These are phyloP conservation scores for Amphiura filiformis DNA, from an alignment of 35 echinoderm and acorn worm species.

Conservation along the genomic window DNA sequence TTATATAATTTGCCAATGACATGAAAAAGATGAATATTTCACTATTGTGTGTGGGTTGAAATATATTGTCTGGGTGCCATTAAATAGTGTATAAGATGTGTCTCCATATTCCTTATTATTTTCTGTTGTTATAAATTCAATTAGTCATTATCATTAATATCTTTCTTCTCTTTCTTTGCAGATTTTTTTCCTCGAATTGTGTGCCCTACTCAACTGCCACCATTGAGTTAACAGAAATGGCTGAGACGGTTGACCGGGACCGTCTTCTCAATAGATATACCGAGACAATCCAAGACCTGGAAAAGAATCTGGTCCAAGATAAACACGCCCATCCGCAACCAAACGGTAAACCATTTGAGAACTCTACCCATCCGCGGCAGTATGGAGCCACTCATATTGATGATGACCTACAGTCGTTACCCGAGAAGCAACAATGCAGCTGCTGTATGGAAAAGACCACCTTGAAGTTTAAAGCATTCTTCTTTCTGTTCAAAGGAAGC, in stretches of 20 bases:
- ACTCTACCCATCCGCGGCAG: background rate
- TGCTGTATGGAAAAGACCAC: conserved; percentile 16
- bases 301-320: conserved; percentile 4
- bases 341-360: too few relatives aligned
- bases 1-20: too few relatives aligned
- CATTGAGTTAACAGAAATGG: background rate
- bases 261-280: conserved; percentile 17
- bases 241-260: conserved; percentile 22
- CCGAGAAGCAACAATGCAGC: background rate
- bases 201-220: background rate
- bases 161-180: background rate
- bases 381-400: background rate
- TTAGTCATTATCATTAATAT: too few relatives aligned
- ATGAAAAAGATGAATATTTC: too few relatives aligned
- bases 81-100: too few relatives aligned
- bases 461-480: conserved; percentile 40
- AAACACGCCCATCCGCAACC: background rate
- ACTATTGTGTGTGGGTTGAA: too few relatives aligned
- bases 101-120: too few relatives aligned
- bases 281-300: background rate
- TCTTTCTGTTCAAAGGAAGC: conserved; percentile 43
- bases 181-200: background rate
- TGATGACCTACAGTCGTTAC: background rate
- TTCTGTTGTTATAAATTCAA: too few relatives aligned
- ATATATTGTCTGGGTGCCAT: too few relatives aligned